These are phyloP conservation scores for Cnemophilus loriae DNA, from an alignment of 2,113 vertebrate genomes.

Conservation along the genomic window DNA sequence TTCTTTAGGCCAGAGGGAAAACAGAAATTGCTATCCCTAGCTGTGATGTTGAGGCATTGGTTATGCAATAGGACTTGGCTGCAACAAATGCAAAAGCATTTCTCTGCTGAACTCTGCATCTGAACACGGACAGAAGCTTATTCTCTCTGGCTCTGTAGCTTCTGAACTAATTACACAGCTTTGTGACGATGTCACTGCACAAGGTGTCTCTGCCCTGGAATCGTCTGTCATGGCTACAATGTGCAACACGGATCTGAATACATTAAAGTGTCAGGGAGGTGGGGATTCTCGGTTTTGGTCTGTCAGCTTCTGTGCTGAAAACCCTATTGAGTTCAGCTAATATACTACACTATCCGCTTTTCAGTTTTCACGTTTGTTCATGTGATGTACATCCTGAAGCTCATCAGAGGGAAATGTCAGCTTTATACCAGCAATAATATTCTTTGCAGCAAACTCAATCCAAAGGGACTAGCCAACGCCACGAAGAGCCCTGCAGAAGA, in stretches of 20 bases:
- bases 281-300: neutral
- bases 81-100: neutral
- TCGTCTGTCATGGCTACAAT: neutral
- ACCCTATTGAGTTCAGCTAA: neutral
- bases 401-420: neutral
- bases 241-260: neutral
- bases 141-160: neutral
- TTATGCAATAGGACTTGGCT: neutral
- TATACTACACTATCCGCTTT: neutral
- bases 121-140: neutral
- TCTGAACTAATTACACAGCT: slow-evolving; percentile 38
- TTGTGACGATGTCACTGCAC: neutral
- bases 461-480: neutral
- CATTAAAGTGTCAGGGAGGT: neutral
- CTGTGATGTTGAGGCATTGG: neutral
- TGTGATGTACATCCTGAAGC: neutral
- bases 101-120: neutral
- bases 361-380: neutral
- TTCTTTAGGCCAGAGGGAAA: neutral
- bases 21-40: neutral
- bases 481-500: neutral
- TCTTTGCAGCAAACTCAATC: neutral
- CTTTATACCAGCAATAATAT: neutral
- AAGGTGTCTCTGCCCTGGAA: neutral
- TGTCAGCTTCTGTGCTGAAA: neutral